These are phyloP conservation scores for Galerucella nymphaeae DNA, from an alignment of 2,888 invertebrate genomes.

Conservation along the genomic window DNA sequence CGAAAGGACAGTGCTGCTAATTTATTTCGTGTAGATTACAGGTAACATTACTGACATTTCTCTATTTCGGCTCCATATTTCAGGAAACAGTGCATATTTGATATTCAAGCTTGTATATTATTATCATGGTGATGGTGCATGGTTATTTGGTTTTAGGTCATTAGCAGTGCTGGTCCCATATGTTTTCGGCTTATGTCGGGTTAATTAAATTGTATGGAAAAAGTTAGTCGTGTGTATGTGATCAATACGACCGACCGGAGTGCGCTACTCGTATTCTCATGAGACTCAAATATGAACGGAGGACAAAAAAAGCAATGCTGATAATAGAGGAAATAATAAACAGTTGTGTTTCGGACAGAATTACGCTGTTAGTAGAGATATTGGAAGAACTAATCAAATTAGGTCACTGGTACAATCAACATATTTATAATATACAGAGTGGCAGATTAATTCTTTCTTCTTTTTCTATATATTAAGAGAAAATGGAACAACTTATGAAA, in stretches of 20 bases:
- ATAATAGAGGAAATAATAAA: slow-evolving; percentile 14
- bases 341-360: slow-evolving; percentile 8
- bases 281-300: slow-evolving; percentile 15
- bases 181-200: slow-evolving; percentile 31
- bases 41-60: slow-evolving; percentile 12
- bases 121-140: slow-evolving; percentile 19
- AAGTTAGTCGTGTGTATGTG: slow-evolving; percentile 25
- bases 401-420: slow-evolving; percentile 3
- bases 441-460: not conserved
- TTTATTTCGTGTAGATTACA: not conserved
- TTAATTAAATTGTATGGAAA: slow-evolving; percentile 35
- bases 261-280: slow-evolving; percentile 9
- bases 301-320: slow-evolving; percentile 9
- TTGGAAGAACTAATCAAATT: slow-evolving; percentile 1
- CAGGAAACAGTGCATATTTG: not conserved
- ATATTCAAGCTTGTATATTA: slow-evolving; percentile 13
- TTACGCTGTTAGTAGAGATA: not conserved
- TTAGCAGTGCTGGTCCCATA: slow-evolving; percentile 26
- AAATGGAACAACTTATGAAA: too few species aligned
- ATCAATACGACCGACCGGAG: slow-evolving; percentile 15
- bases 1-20: not conserved
- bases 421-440: not conserved
- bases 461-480: too few species aligned
- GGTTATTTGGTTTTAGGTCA: slow-evolving; percentile 28
- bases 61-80: not conserved